A percentile compares a stretch with the other conserved stretches of the same genome.
These are phyloP conservation scores for Cephus pulcher DNA, from an alignment of 2,888 invertebrate genomes.

Conservation along the genomic window DNA sequence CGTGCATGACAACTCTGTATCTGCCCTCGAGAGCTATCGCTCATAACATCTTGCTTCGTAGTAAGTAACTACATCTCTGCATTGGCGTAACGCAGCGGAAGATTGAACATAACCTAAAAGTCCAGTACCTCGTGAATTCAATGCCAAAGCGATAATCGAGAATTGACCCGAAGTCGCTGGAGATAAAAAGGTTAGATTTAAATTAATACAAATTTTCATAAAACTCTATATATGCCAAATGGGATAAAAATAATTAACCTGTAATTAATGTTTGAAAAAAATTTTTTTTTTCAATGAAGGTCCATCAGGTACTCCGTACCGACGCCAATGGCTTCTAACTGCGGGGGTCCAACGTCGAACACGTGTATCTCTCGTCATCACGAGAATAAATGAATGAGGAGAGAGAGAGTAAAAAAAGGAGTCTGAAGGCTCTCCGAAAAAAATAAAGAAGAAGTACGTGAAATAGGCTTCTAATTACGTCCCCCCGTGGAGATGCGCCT, in stretches of 20 bases:
- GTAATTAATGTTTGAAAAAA: not conserved
- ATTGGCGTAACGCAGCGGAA: not conserved
- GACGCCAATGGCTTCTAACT: constrained; percentile 5
- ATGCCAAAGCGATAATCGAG: not conserved
- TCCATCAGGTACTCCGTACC: not conserved
- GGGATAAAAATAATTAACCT: not conserved
- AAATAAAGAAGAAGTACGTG: constrained; percentile 27
- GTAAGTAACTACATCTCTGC: constrained; percentile 26
- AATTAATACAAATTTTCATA: not conserved
- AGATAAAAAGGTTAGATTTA: not conserved
- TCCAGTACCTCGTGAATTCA: not conserved
- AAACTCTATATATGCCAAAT: not conserved
- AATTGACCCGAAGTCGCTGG: not conserved
- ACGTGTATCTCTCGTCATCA: constrained; percentile 17
- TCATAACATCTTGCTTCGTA: constrained; percentile 28
- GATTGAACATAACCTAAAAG: not conserved
- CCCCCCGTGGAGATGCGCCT: constrained; percentile 34
- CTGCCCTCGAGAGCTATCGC: constrained; percentile 27
- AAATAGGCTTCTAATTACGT: constrained; percentile 50
- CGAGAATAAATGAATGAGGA: constrained; percentile 20
- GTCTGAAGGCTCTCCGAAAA: not conserved
- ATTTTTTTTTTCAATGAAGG: no score
- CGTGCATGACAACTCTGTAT: constrained; percentile 35
- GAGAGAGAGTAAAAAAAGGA: constrained; percentile 14
- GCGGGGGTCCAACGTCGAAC: constrained; percentile 14